Base-by-base conservation (phyloP, 2,888 invertebrate genomes). In the Diarsia rubi region DNA sequence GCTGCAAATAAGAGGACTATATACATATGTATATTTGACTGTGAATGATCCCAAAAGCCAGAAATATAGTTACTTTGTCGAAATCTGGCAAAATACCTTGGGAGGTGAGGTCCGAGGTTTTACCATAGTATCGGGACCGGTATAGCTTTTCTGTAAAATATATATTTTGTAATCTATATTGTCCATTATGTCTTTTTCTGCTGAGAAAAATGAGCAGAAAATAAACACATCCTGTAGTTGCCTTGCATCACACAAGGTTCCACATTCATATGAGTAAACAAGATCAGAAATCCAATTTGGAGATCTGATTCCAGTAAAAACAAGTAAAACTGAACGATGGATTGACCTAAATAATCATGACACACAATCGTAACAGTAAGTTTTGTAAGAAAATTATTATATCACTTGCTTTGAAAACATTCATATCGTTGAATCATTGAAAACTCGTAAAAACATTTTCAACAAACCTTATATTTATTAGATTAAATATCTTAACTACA, bases 141-240 rank as follows among this genome's bases (percentile, higher is more conserved):
- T 91, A 91, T 91, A 90, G 86, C 88, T 91, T 90, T 90, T 91
- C 91, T 91, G 91, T 84, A 86, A 83, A 90, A 89, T 83, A 90
- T 88, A 81, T 73, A 83, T 78, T 78, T 68, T 79, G 60, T 82
- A 66, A 78, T 69, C 66, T 79, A 72, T 78, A 78, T 67, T 68
- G 44, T 47, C 66, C 47, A 27, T 24, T 77, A 37, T 27, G 31
- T 63, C 0, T 54, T 52, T 59, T n/a, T 69, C 47, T 63, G 37
- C 54, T 71, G 27, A 14, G n/a, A 44, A 71, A 45, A 59, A 60
- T 57, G 4, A 21, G n/a, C 37, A 67, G 31, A n/a, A 31, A 68
- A 52, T 65, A 31, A 52, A 78, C n/a, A 59, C 71, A 74, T 69
- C 70, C 57, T 74, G 71, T 69, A 71, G 62, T 74, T 72, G 59